Percentiles rank a stretch among this genome's conserved stretches.
phyloP scores from a whole-genome alignment of 2,888 invertebrate genomes.

The Brachyptera putata region DNA sequence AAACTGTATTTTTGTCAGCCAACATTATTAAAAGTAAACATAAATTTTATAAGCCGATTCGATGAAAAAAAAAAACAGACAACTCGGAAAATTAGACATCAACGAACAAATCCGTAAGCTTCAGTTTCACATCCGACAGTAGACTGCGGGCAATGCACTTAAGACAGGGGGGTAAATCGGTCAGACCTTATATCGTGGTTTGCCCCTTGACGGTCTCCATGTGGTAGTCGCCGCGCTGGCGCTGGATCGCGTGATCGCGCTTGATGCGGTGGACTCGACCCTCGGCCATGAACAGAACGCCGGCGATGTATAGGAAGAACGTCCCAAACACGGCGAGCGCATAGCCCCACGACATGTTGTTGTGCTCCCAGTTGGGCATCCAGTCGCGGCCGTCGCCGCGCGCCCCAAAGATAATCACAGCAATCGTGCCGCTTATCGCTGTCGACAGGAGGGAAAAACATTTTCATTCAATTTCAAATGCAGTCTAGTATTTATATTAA shows the following conservation, averaged over 20 bases:
- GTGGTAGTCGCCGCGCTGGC: conserved; percentile 56
- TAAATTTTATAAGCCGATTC: no score
- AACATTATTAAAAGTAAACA: no score
- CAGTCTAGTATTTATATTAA: no score
- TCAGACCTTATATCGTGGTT: conserved; percentile 77
- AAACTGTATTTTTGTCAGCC: no score
- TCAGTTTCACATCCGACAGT: no score
- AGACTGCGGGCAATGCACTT: no score
- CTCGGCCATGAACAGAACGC: conserved; percentile 77
- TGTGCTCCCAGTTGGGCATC: conserved; percentile 96
- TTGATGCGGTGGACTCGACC: conserved; percentile 73
- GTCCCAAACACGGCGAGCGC: conserved; percentile 80
- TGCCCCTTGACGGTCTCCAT: conserved; percentile 65
- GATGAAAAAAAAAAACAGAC: no score
- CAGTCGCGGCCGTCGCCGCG: conserved; percentile 88
- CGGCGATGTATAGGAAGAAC: conserved; percentile 67
- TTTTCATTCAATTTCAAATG: no score
- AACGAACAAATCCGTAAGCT: no score
- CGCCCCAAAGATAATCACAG: conserved; percentile 83
- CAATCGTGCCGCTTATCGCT: conserved; percentile 60
- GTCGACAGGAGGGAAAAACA: not conserved
- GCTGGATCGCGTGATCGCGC: conserved; percentile 51
- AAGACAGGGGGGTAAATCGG: no score
- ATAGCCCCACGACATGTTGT: conserved; percentile 91
- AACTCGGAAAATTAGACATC: no score